Percentiles rank a stretch among this genome's conserved stretches.
These are phyloP conservation scores for Pasiphila rectangulata DNA, from an alignment of 2,888 invertebrate species.

Conservation along the genomic window DNA sequence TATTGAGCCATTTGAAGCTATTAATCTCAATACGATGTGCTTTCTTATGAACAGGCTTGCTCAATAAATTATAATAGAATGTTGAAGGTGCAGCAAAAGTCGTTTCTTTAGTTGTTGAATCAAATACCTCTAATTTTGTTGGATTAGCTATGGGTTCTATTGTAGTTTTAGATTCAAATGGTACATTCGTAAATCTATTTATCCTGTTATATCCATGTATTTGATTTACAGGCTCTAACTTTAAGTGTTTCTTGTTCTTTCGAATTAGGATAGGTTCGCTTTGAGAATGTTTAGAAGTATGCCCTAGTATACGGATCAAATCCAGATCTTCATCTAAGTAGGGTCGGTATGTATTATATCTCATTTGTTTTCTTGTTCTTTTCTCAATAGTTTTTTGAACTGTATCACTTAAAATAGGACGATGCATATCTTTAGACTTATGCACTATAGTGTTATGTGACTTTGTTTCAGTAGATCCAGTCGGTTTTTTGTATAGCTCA, in stretches of 20 bases:
- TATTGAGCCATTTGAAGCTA: constrained; percentile 23
- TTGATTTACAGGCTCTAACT: too few species aligned
- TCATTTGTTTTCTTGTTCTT: constrained; percentile 38
- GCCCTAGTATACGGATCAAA: constrained; percentile 13
- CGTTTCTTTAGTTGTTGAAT: neutral
- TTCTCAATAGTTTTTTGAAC: too few species aligned
- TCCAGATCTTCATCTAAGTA: constrained; percentile 43
- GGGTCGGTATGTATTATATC: constrained; percentile 57
- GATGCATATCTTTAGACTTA: too few species aligned
- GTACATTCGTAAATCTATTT: too few species aligned
- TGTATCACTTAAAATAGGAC: too few species aligned
- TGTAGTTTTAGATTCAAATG: too few species aligned
- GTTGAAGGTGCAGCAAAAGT: neutral
- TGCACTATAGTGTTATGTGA: too few species aligned
- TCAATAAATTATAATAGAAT: neutral
- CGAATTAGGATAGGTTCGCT: neutral
- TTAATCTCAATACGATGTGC: constrained; percentile 5
- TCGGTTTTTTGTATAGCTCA: too few species aligned
- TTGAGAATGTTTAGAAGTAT: neutral
- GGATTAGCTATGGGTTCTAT: too few species aligned
- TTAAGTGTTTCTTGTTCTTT: neutral
- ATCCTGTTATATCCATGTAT: too few species aligned
- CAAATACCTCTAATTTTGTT: too few species aligned
- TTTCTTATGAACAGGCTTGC: constrained; percentile 4
- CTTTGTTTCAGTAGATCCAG: too few species aligned